These are phyloP conservation scores for Stratiomys singularior DNA, from an alignment of 2,888 invertebrate genomes.

Conservation along the genomic window DNA sequence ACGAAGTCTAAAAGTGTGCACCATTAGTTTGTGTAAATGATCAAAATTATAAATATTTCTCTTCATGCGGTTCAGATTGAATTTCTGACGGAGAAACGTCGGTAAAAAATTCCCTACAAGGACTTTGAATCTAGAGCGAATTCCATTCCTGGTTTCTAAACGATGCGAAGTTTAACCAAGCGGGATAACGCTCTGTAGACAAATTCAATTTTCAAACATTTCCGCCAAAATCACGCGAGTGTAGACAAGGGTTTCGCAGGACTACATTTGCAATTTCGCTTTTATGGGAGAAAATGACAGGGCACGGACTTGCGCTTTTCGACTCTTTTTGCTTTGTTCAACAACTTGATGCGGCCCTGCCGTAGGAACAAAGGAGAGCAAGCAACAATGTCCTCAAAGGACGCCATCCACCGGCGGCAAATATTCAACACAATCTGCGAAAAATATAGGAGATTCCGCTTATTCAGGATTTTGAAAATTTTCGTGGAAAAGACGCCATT, in stretches of 20 bases:
- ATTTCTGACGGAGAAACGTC: too few relatives aligned
- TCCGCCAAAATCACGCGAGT: slow-evolving; percentile 11
- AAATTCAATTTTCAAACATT: slow-evolving; percentile 7
- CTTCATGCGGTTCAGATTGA: too few relatives aligned
- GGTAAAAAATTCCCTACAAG: too few relatives aligned
- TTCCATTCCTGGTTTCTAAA: too few relatives aligned
- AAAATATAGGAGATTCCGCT: not conserved
- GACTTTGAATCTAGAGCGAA: too few relatives aligned
- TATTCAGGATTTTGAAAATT: too few relatives aligned
- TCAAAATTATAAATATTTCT: too few relatives aligned
- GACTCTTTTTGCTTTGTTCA: not conserved
- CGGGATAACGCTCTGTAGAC: too few relatives aligned
- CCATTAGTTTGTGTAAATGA: too few relatives aligned
- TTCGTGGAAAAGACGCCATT: not conserved
- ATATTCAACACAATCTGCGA: not conserved
- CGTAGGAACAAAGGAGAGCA: not conserved
- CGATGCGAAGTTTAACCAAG: too few relatives aligned
- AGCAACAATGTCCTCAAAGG: slow-evolving; percentile 31
- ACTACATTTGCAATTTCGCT: not conserved
- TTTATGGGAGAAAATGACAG: not conserved
- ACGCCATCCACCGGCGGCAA: not conserved
- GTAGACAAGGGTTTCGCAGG: not conserved
- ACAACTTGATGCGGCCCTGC: slow-evolving; percentile 3
- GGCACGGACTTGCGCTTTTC: slow-evolving; percentile 27
- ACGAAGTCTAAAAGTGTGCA: too few relatives aligned